Percentiles rank a stretch among this genome's conserved stretches.
phyloP scores from a whole-genome alignment of 2,797 vertebrate species.

The Tokudaia muenninki region DNA sequence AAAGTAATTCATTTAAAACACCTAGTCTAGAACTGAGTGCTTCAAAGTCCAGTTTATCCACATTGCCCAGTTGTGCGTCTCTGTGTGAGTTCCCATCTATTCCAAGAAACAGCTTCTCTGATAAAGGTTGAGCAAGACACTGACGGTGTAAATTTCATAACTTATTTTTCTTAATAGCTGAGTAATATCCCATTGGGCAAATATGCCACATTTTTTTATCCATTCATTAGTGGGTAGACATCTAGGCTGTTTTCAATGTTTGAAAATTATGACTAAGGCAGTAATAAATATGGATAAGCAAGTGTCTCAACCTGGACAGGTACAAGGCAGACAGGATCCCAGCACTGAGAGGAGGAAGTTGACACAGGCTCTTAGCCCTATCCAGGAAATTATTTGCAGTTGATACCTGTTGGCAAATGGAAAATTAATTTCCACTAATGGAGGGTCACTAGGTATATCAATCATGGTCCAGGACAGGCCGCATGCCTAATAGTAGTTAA shows the following conservation, averaged over 20 bases:
- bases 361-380: background rate
- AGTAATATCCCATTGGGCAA: background rate
- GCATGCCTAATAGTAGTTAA: background rate
- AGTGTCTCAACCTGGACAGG: too few relatives aligned
- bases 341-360: background rate
- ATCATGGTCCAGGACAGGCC: too few relatives aligned
- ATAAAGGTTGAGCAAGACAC: background rate
- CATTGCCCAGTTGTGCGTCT: background rate
- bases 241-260: background rate
- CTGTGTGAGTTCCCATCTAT: background rate
- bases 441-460: background rate
- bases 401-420: background rate
- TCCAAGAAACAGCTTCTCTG: background rate
- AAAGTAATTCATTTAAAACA: slow-evolving; percentile 38
- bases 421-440: background rate
- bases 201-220: background rate
- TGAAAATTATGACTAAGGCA: background rate
- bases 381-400: background rate
- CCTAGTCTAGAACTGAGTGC: background rate
- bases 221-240: background rate
- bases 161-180: background rate
- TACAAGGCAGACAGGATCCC: background rate
- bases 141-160: background rate
- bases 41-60: background rate
- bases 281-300: background rate